Conservation (phyloP, 2,113 vertebrate species). For the Microtus oregoni region DNA sequence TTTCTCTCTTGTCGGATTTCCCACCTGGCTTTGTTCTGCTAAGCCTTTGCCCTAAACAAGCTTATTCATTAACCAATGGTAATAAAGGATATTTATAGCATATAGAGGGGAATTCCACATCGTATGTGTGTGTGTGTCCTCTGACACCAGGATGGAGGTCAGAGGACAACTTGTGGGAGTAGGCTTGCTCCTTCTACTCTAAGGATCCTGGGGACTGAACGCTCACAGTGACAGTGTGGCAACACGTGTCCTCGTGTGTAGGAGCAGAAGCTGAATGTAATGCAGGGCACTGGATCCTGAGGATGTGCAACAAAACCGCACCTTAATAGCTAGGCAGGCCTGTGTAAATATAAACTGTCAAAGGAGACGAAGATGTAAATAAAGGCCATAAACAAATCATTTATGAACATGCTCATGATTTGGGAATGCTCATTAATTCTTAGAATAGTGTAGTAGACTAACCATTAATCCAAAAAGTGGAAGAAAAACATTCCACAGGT, state of each 20-base stretch:
- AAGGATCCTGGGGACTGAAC: too few species aligned
- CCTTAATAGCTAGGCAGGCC: slow-evolving; percentile 51
- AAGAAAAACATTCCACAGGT: slow-evolving; percentile 53
- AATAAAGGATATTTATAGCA: too few species aligned
- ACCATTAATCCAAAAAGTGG: not conserved
- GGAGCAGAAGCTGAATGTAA: not conserved
- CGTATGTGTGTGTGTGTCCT: not conserved
- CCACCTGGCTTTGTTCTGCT: too few species aligned
- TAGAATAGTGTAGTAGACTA: slow-evolving; percentile 18
- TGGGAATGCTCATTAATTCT: slow-evolving; percentile 44
- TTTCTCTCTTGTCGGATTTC: too few species aligned
- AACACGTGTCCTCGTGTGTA: not conserved
- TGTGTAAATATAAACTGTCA: not conserved
- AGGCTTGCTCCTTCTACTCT: too few species aligned
- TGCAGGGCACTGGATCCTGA: slow-evolving; percentile 1
- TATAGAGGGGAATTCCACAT: too few species aligned
- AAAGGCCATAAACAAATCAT: slow-evolving; percentile 37
- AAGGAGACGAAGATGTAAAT: slow-evolving; percentile 27
- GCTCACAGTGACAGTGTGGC: not conserved
- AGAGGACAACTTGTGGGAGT: not conserved
- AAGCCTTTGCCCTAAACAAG: too few species aligned
- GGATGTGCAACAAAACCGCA: slow-evolving; percentile 31
- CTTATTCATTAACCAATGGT: too few species aligned
- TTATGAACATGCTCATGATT: not conserved
- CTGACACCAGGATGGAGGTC: not conserved